phyloP scores from a whole-genome alignment of 2,113 vertebrate genomes.

The Epinephelus lanceolatus region DNA sequence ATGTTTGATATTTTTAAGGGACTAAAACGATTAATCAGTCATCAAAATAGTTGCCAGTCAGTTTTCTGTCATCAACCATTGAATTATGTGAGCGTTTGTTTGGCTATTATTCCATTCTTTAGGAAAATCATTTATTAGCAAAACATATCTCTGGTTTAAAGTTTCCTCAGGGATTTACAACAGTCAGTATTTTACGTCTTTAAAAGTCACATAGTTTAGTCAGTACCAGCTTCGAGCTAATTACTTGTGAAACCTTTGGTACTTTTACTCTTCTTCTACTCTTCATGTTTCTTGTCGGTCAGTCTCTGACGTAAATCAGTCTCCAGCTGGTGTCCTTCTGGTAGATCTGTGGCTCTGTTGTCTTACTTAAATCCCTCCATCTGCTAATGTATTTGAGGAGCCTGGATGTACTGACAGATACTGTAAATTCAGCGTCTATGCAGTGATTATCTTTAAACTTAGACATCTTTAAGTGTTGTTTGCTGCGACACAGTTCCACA shows the following conservation, averaged over 20 bases:
- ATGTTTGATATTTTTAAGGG: background rate
- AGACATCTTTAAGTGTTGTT: background rate
- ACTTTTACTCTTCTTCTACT: slow-evolving; percentile 32
- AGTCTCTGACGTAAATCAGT: slow-evolving; percentile 40
- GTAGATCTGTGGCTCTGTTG: slow-evolving; percentile 54
- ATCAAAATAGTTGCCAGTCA: background rate
- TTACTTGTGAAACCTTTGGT: slow-evolving; percentile 3
- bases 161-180: background rate
- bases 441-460: slow-evolving; percentile 21
- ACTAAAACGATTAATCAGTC: no score
- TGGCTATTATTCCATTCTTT: background rate
- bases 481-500: background rate
- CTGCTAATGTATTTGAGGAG: slow-evolving; percentile 56
- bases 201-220: slow-evolving; percentile 3
- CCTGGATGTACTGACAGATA: slow-evolving; percentile 37
- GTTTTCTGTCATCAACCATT: background rate
- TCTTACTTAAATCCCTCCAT: slow-evolving; percentile 79
- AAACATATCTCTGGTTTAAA: background rate
- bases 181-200: background rate
- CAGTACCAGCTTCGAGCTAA: background rate
- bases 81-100: background rate
- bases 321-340: slow-evolving; percentile 74
- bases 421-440: slow-evolving; percentile 14
- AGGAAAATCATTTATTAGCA: slow-evolving; percentile 1
- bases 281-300: slow-evolving; percentile 23